Evolutionary conservation across 2,113 vertebrate species (phyloP), one percentile per base, ranked within the genome.

Genomic region (Aegithalos caudatus): DNA sequence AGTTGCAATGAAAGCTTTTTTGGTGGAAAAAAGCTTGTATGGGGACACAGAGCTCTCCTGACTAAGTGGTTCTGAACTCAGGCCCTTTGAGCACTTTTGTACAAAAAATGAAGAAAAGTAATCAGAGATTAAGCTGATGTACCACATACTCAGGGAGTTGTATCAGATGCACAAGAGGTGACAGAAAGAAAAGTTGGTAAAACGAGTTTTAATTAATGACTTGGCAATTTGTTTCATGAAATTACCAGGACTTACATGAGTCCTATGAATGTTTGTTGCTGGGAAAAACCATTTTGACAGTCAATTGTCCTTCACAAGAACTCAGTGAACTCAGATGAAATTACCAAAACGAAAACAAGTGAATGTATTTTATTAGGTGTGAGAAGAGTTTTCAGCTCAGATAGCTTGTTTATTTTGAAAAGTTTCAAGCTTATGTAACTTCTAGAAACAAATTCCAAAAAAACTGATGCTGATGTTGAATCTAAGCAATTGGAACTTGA

Each of bases 91-190:
- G 70, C 5, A 14, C 50, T 47, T 35, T 38, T 72, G 40, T 76
- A 70, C 14, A 78, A 61, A 77, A 92, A 80, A 83, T 31, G 14
- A 67, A 81, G 56, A 78, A 86, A 92, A 72, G 20, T 50, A 65
- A 61, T 76, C 72, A 78, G 77, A 86, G 35, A 86, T 77, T 28
- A 64, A 12, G 23, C 88, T 95, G 95, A 97, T 94, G 65, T 88
- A 67, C 94, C 88, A 82, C 60, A 79, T 69, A 40, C 54, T 70
- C 85, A 71, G 71, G 77, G 88, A 87, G 9, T 64, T 79, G 71
- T 67, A 83, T 88, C 81, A 77, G 83, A 92, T 86, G 93, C 60
- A 57, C 57, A 45, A 88, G 77, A 81, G 48, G n/a, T 91, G 97
- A 90, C 61, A 94, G 74, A 67, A 97, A 87, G 71, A 89, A 80